Evolutionary conservation across 1,140 invertebrate genomes (phyloP).

Genomic region (Globodera rostochiensis): DNA sequence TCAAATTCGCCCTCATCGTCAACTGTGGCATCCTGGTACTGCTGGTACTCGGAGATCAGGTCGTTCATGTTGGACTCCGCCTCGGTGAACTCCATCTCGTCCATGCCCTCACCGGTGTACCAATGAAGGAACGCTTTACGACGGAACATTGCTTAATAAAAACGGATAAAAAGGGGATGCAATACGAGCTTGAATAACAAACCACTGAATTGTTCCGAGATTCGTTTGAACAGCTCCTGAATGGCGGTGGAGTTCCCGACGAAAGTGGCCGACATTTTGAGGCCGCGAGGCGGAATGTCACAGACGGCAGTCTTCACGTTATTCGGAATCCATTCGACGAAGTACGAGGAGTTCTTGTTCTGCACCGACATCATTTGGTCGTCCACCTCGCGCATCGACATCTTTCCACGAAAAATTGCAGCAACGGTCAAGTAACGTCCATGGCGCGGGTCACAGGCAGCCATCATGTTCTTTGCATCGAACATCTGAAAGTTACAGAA

Average conservation of each 20-base stretch:
- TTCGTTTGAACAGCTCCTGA: conserved; percentile 71
- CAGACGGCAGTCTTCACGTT: conserved; percentile 66
- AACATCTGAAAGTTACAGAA: conserved; percentile 72
- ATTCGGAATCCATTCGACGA: conserved; percentile 66
- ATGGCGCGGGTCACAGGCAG: conserved; percentile 79
- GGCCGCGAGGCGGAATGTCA: conserved; percentile 68
- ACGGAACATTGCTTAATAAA: conserved; percentile 77
- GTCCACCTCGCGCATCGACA: conserved; percentile 72
- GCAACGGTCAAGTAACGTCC: conserved; percentile 89
- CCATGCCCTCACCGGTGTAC: conserved; percentile 74
- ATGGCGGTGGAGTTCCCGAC: conserved; percentile 71
- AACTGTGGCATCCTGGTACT: conserved; percentile 66
- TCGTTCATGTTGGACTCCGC: conserved; percentile 80
- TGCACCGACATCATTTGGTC: conserved; percentile 63
- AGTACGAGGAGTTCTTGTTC: conserved; percentile 64
- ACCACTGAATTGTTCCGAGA: conserved; percentile 54
- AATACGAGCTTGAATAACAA: background rate
- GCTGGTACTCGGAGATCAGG: conserved; percentile 80
- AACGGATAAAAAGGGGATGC: conserved; percentile 15
- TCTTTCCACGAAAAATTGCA: conserved; percentile 85
- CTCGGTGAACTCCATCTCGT: conserved; percentile 74
- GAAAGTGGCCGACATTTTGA: conserved; percentile 69
- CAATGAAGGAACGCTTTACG: conserved; percentile 86
- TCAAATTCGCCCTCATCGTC: conserved; percentile 60
- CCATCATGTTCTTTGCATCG: conserved; percentile 70